These are phyloP conservation scores for Hesperia comma DNA, from an alignment of 2,888 invertebrate genomes.

Conservation along the genomic window DNA sequence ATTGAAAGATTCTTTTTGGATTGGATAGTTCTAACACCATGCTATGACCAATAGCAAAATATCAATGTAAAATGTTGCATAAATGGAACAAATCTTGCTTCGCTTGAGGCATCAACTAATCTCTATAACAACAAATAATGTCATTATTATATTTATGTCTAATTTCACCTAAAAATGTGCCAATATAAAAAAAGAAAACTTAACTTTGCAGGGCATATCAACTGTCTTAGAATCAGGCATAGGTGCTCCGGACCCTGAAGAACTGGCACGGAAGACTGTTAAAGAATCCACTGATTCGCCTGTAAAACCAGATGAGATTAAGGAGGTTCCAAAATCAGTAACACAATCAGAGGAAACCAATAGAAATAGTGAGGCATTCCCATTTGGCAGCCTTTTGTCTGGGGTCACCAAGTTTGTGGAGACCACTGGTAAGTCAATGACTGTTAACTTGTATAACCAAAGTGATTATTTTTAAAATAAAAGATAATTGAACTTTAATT, in stretches of 20 bases:
- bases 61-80: no score
- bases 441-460: no score
- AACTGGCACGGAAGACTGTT: conserved; percentile 84
- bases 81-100: no score
- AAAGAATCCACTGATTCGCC: conserved; percentile 47
- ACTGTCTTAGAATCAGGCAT: conserved; percentile 91
- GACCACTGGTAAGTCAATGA: conserved; percentile 77
- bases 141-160: not conserved
- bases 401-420: conserved; percentile 89
- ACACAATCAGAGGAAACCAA: conserved; percentile 36
- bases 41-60: no score
- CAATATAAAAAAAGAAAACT: not conserved
- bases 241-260: conserved; percentile 92
- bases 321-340: not conserved
- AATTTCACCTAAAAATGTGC: no score
- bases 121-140: conserved; percentile 13
- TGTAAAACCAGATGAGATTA: conserved; percentile 29
- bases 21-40: no score
- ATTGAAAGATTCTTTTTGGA: no score
- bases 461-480: no score
- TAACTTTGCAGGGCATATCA: conserved; percentile 86
- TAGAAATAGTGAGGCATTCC: conserved; percentile 71
- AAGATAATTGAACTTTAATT: no score
- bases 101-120: no score
- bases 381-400: conserved; percentile 86